These are phyloP conservation scores for Adela reaumurella DNA, from an alignment of 2,888 invertebrate genomes.

Conservation along the genomic window DNA sequence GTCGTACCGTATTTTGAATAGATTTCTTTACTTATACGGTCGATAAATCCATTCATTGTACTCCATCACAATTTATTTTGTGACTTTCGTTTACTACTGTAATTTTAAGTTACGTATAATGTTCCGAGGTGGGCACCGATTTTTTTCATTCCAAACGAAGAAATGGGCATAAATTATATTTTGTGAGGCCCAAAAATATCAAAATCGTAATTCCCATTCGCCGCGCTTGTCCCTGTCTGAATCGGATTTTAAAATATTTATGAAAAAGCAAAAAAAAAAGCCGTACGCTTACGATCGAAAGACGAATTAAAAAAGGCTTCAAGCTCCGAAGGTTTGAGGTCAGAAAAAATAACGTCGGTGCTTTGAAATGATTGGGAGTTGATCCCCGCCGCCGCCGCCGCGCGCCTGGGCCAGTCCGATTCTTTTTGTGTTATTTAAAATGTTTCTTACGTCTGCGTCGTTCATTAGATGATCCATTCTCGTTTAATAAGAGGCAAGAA, in stretches of 20 bases:
- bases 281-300: neutral
- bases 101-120: too few relatives aligned
- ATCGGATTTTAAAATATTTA: constrained; percentile 56
- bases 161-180: constrained; percentile 39
- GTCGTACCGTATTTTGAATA: too few relatives aligned
- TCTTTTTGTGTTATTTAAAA: neutral
- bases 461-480: neutral
- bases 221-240: constrained; percentile 47
- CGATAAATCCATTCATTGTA: too few relatives aligned
- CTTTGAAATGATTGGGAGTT: neutral
- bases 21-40: too few relatives aligned
- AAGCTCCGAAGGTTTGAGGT: neutral
- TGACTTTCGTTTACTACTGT: too few relatives aligned
- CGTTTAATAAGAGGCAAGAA: neutral
- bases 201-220: constrained; percentile 54
- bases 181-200: constrained; percentile 42
- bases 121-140: too few relatives aligned
- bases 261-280: constrained; percentile 24
- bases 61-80: too few relatives aligned
- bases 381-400: neutral
- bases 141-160: neutral
- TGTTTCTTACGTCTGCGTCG: neutral
- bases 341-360: neutral
- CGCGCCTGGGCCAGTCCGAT: neutral
- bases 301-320: neutral